Conservation (phyloP, 2,888 invertebrate species). For the Coremacera marginata region DNA sequence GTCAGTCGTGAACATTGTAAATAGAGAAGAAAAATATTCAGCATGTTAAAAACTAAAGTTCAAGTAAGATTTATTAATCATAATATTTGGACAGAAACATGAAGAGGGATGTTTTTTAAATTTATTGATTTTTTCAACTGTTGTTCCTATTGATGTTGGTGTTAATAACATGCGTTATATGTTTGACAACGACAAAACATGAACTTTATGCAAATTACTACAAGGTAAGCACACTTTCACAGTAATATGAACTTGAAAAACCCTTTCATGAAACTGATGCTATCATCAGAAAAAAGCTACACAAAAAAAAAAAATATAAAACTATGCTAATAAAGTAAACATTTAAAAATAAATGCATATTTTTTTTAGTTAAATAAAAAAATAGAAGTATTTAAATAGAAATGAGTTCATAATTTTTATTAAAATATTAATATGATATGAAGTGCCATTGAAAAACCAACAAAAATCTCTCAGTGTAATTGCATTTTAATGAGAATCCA, state of each 20-base stretch:
- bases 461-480: neutral
- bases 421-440: too few species aligned
- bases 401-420: too few species aligned
- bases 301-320: constrained; percentile 43
- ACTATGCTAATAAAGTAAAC: neutral
- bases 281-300: neutral
- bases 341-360: too few species aligned
- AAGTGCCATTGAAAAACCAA: too few species aligned
- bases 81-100: too few species aligned
- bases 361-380: too few species aligned
- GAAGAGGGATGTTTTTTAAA: neutral
- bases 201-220: constrained; percentile 38
- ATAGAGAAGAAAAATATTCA: neutral
- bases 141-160: neutral
- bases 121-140: too few species aligned
- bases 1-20: too few species aligned
- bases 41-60: too few species aligned
- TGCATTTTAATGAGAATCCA: constrained; percentile 16
- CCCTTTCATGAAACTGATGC: constrained; percentile 14
- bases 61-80: too few species aligned
- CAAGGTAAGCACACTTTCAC: neutral
- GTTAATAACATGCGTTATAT: constrained; percentile 14
- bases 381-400: too few species aligned
- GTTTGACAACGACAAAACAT: constrained; percentile 1
- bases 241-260: neutral